Base-by-base conservation (phyloP, 2,888 invertebrate genomes). In the Nysson spinosus region DNA sequence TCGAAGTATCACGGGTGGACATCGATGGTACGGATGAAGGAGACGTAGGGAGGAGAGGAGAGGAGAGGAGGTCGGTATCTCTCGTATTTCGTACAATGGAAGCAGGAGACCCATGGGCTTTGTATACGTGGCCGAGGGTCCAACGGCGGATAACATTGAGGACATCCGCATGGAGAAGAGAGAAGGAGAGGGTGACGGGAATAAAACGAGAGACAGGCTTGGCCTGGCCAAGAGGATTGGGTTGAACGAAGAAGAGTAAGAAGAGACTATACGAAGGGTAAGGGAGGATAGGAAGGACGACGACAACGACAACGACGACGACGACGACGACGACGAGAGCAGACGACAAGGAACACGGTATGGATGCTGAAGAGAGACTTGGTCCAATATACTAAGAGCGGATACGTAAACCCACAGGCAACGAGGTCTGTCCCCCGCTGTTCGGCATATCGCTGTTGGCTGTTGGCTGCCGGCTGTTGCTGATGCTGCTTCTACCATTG, bases 321-420 rank as follows among this genome's bases (percentile, higher is more conserved):
- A 39, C 35, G 61, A 62, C 55, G 56, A 54, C 44, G 49, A n/a
- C 39, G 46, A 49, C 34, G 58, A 16, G 34, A 1, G 20, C 35
- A 51, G 56, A 60, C 40, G 57, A 61, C 54, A 49, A 39, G 39
- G 61, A 62, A 58, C 60, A 54, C 44, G 49, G 51, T 30, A 56
- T 32, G 61, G 62, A 60, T 51, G 52, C 52, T 30, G 66, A 56
- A 49, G 50, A 64, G 57, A 50, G 60, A 42, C 55, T 69, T 77
- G 77, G 79, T 83, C 77, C 83, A 85, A 84, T 85, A 85, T 84
- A 82, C 84, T 83, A 83, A 82, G 83, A 84, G 84, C 78, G 77
- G 79, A 83, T 81, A 82, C 81, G 79, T 76, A 80, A 78, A 81
- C 78, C 79, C 77, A 71, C 79, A 80, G 74, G 77, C 75, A 71